Conservation (phyloP, 2,888 invertebrate species). For the Brenthis daphne region DNA sequence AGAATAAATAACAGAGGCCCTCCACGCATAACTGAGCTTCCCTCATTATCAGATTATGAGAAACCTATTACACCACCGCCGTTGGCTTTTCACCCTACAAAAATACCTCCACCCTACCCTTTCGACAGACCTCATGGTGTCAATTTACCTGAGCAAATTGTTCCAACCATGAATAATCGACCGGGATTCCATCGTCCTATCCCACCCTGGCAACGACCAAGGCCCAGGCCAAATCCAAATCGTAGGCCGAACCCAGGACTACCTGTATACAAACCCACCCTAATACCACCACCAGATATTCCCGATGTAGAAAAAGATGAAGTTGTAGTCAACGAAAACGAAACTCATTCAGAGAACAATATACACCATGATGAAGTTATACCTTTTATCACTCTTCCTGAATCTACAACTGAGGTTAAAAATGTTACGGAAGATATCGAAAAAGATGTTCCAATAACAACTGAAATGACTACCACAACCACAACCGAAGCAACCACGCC, state of each 20-base stretch:
- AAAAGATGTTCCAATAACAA: constrained; percentile 53
- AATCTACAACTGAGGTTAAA: constrained; percentile 45
- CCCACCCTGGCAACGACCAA: constrained; percentile 86
- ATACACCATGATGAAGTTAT: constrained; percentile 52
- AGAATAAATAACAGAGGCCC: constrained; percentile 95
- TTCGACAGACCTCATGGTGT: constrained; percentile 88
- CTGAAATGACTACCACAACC: constrained; percentile 50
- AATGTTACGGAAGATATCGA: constrained; percentile 50
- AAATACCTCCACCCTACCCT: constrained; percentile 86
- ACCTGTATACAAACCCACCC: constrained; percentile 84
- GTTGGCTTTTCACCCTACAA: constrained; percentile 70
- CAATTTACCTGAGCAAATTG: constrained; percentile 88
- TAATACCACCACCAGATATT: constrained; percentile 72
- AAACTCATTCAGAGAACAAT: constrained; percentile 66
- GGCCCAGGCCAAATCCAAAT: constrained; percentile 77
- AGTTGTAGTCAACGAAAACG: constrained; percentile 62
- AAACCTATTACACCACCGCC: constrained; percentile 74
- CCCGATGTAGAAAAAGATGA: constrained; percentile 63
- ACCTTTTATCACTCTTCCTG: constrained; percentile 48
- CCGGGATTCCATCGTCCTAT: constrained; percentile 83
- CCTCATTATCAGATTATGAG: constrained; percentile 86
- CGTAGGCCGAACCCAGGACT: constrained; percentile 79
- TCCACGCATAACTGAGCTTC: constrained; percentile 90
- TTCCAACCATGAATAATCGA: constrained; percentile 82
- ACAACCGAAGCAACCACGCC: constrained; percentile 51